Conservation (phyloP, 1,140 invertebrate genomes). For the Apis cerana region DNA sequence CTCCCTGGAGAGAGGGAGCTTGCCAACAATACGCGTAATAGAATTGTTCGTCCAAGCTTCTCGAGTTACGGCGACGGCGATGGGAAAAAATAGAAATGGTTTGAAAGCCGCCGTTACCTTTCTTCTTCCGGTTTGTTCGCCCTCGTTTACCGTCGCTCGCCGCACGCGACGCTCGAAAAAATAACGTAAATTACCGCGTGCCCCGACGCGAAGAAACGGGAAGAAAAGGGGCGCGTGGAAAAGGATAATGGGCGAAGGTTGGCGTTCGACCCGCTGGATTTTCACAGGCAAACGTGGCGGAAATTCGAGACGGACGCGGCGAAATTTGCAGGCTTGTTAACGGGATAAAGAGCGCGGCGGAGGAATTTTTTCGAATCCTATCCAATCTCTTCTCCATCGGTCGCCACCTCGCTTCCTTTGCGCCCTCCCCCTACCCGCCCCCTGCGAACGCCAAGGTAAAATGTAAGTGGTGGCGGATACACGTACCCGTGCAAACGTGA, state of each 20-base stretch:
- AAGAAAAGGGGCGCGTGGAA: no score
- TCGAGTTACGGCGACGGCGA: conserved; percentile 24
- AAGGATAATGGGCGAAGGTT: background rate
- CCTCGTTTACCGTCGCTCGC: no score
- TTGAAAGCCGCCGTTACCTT: conserved; percentile 12
- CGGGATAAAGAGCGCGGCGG: conserved; percentile 6
- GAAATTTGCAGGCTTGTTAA: conserved; percentile 20
- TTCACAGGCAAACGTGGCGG: background rate
- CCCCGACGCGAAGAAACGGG: background rate
- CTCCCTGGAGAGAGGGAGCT: conserved; percentile 48
- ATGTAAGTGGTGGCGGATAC: conserved; percentile 44
- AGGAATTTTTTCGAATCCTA: conserved; percentile 15
- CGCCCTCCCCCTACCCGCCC: background rate
- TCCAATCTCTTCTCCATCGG: background rate
- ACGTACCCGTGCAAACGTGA: conserved; percentile 49
- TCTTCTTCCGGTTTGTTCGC: conserved; percentile 19
- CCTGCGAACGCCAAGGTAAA: conserved; percentile 22
- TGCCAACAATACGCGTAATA: conserved; percentile 42
- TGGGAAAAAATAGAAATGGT: conserved; percentile 22
- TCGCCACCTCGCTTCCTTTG: background rate
- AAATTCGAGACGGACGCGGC: background rate
- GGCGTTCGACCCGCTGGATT: background rate
- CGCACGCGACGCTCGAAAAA: background rate
- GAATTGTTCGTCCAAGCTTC: conserved; percentile 54
- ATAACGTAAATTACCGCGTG: no score